phyloP scores from a whole-genome alignment of 2,113 vertebrate species.

The Prunella himalayana region DNA sequence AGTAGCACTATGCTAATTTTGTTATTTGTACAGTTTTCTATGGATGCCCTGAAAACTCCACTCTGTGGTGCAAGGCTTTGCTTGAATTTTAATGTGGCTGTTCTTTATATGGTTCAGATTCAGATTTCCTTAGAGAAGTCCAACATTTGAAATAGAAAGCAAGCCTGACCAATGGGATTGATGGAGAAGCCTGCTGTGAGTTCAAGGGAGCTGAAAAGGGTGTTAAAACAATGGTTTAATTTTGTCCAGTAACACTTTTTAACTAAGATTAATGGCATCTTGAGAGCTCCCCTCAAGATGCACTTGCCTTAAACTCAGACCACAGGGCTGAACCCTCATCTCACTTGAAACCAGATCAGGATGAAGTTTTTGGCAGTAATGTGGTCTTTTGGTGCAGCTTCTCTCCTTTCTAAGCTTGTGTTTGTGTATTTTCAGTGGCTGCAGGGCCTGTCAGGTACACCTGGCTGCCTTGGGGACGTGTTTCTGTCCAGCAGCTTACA shows the following conservation, averaged over 20 bases:
- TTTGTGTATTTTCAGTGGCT: not conserved
- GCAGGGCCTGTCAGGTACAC: not conserved
- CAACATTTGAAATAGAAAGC: not conserved
- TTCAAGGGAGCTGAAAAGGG: not conserved
- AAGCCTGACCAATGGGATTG: not conserved
- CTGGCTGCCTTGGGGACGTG: fast-evolving
- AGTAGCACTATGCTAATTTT: not conserved
- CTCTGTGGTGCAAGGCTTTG: not conserved
- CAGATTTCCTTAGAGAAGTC: not conserved
- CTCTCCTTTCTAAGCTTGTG: not conserved
- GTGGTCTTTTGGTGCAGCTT: not conserved
- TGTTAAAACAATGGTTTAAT: not conserved
- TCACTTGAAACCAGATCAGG: not conserved
- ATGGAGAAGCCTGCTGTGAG: not conserved
- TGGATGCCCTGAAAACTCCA: not conserved
- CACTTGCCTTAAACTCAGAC: not conserved
- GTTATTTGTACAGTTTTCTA: not conserved
- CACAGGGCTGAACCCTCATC: not conserved
- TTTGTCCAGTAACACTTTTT: not conserved
- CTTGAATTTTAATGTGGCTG: not conserved
- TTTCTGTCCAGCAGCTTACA: not conserved
- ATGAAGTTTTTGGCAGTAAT: not conserved
- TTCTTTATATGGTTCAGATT: not conserved
- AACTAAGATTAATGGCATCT: not conserved
- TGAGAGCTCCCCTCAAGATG: not conserved